Evolutionary conservation across 2,113 vertebrate genomes (phyloP), one percentile per base, ranked within the genome.

Genomic region (Chunga burmeisteri): DNA sequence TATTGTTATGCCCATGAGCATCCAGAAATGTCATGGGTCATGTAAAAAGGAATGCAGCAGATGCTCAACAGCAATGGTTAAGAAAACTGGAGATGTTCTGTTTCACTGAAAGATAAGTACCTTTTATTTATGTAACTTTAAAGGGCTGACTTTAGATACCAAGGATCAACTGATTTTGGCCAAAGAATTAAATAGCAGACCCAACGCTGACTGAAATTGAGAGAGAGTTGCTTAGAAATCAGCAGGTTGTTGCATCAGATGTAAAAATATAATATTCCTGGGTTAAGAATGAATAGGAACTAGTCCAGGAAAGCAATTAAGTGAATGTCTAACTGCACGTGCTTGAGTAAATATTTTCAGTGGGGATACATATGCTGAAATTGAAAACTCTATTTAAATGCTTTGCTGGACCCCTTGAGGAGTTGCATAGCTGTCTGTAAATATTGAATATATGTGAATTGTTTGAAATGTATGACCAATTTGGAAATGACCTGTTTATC

Each of bases 301-400:
- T 68, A 40, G 27, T 72, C 49, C 62, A 81, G 55, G 22, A 78
- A 62, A 74, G 59, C 36, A 68, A 32, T 67, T 74, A 81, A 89
- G 30, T 52, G 18, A 75, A 68, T 47, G 61, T 81, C 36, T 66
- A 61, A 8, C 13, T 91, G 40, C 44, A 65, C 6, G 7, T 82
- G 62, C 40, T 74, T 52, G 21, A 88, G 49, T 58, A 94, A 86
- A 66, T 83, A 23, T 92, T 94, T 94, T 94, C 74, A 86, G 59
- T 53, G 40, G 30, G 44, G 49, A 65, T 72, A 68, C 27, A 18
- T 73, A 55, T 79, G 84, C 55, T 93, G 73, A 89, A 94, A 91
- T 40, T 65, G 34, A 85, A 96, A 87, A 49, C 34, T 7, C 14
- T 56, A 61, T 30, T 68, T 78, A 68, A 44, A 46, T 56, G 29